Percentiles rank a stretch among this genome's conserved stretches.
These are phyloP conservation scores for Enteromius radiatus DNA, from an alignment of 2,797 vertebrate genomes.

Conservation along the genomic window DNA sequence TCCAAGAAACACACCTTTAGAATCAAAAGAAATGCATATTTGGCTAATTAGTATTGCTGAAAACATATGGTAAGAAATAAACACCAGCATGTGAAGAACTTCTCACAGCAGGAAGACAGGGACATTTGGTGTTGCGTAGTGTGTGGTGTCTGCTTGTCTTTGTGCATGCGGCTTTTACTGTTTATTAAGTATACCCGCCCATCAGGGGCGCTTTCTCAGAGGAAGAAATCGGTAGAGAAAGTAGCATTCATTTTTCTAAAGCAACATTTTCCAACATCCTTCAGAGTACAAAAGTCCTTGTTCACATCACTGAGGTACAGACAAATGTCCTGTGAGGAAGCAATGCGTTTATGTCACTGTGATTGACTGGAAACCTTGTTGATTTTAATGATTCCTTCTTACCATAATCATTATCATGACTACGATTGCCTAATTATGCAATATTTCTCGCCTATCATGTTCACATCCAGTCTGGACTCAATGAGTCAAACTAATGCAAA, in stretches of 20 bases:
- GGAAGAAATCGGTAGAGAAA: not conserved
- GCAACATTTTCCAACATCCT: not conserved
- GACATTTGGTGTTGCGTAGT: constrained; percentile 31
- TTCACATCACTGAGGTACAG: not conserved
- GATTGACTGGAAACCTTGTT: constrained; percentile 2
- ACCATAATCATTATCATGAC: not conserved
- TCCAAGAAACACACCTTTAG: constrained; percentile 17
- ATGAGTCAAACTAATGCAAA: not conserved
- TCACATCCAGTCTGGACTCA: not conserved
- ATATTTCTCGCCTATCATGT: not conserved
- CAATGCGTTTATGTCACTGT: not conserved
- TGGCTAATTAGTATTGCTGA: constrained; percentile 30
- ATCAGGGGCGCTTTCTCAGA: constrained; percentile 16
- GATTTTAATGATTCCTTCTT: not conserved
- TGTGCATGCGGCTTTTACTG: constrained; percentile 5
- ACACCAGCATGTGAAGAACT: constrained; percentile 51
- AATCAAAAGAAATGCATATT: constrained; percentile 23
- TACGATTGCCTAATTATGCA: constrained; percentile 1
- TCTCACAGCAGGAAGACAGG: constrained; percentile 32
- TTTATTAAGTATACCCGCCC: constrained; percentile 8
- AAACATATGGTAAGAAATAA: constrained; percentile 56
- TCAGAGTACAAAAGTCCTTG: not conserved
- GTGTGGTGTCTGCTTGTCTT: constrained; percentile 31
- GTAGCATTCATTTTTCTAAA: not conserved
- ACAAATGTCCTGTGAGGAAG: not conserved